A percentile compares a stretch with the other conserved stretches of the same genome.
phyloP scores from a whole-genome alignment of 2,888 invertebrate species.

The Hetaerina titia region DNA sequence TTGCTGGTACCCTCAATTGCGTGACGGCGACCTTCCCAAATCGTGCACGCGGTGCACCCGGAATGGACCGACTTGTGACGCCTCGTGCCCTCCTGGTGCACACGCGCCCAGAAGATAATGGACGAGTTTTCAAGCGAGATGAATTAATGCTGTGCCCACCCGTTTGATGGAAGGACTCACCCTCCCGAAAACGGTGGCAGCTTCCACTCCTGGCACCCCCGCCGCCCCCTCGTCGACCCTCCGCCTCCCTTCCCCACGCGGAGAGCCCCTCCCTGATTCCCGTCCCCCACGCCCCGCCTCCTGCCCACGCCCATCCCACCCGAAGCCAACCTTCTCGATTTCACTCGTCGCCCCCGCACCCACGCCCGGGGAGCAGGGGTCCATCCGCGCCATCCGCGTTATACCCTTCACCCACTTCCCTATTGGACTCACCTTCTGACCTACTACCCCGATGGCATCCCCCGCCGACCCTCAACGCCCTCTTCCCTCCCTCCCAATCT shows the following conservation, averaged over 20 bases:
- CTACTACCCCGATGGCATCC: conserved; percentile 64
- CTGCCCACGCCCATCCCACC: not conserved
- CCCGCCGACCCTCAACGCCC: not conserved
- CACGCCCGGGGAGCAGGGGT: not conserved
- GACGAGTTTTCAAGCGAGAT: not conserved
- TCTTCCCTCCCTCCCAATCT: not conserved
- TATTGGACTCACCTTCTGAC: conserved; percentile 66
- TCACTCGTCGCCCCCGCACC: not conserved
- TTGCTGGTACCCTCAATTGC: too few species aligned
- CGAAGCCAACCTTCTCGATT: not conserved
- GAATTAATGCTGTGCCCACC: not conserved
- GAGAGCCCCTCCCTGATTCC: not conserved
- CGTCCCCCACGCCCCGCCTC: not conserved
- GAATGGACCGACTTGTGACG: too few species aligned
- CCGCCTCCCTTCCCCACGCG: not conserved
- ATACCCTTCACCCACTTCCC: conserved; percentile 61
- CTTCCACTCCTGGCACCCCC: not conserved
- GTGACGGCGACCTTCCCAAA: too few species aligned
- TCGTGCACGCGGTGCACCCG: too few species aligned
- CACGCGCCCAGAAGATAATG: not conserved
- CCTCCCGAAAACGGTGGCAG: too few species aligned
- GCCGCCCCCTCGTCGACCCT: not conserved
- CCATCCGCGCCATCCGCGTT: conserved; percentile 34
- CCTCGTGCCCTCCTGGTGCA: too few species aligned
- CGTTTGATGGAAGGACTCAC: not conserved